Conservation (phyloP, 1,140 invertebrate genomes). For the Phymastichus coffea region DNA sequence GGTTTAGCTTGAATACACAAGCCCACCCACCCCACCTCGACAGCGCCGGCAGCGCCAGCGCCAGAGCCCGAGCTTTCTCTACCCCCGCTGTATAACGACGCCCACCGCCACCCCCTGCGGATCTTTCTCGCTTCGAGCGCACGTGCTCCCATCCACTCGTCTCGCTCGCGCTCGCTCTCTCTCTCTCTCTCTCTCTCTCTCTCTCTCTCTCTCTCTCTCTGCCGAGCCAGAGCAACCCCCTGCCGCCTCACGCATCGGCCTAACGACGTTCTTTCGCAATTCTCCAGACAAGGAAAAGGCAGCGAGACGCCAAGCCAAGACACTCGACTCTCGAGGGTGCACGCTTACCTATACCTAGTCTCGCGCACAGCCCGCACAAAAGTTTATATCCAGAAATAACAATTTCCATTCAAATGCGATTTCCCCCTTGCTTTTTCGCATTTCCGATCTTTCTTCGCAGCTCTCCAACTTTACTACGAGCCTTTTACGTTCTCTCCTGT, state of each 20-base stretch:
- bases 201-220: neutral
- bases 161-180: too few relatives aligned
- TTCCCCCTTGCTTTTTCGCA: conserved; percentile 17
- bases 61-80: neutral
- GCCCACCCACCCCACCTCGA: conserved; percentile 35
- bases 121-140: conserved; percentile 45
- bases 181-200: too few relatives aligned
- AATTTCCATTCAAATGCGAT: conserved; percentile 30
- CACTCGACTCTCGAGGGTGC: too few relatives aligned
- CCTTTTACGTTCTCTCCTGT: too few relatives aligned
- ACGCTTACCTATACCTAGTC: too few relatives aligned
- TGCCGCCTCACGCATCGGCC: conserved; percentile 21
- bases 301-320: conserved; percentile 15
- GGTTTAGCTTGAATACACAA: conserved; percentile 57
- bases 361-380: too few relatives aligned
- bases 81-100: conserved; percentile 45
- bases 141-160: conserved; percentile 28
- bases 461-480: too few relatives aligned
- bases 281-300: conserved; percentile 29
- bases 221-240: neutral
- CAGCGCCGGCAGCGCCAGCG: conserved; percentile 17
- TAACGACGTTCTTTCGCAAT: conserved; percentile 53
- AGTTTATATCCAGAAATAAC: conserved; percentile 27
- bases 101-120: conserved; percentile 46
- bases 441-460: too few relatives aligned